phyloP scores from a whole-genome alignment of 2,797 vertebrate genomes.

The Fistularia commersonii region DNA sequence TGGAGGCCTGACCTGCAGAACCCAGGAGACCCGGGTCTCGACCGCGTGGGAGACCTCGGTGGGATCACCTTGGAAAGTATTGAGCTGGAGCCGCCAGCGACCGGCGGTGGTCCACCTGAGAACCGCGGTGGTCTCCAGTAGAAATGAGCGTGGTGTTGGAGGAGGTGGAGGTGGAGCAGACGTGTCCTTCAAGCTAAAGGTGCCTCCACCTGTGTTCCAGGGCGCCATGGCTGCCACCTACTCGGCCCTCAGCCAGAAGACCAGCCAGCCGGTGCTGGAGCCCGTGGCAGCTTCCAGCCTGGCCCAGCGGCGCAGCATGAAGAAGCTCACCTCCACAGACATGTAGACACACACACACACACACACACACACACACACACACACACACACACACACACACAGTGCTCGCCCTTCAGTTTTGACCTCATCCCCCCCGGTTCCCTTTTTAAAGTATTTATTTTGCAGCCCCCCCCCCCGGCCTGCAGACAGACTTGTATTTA shows the following conservation, averaged over 20 bases:
- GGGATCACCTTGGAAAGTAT: too few relatives aligned
- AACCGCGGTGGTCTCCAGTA: too few relatives aligned
- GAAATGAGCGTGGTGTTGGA: too few relatives aligned
- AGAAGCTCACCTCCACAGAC: conserved; percentile 95
- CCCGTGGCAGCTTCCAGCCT: conserved; percentile 95
- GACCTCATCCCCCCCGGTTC: conserved; percentile 57
- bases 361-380: conserved; percentile 19
- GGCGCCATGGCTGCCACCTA: conserved; percentile 93
- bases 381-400: conserved; percentile 8
- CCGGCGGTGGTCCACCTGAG: too few relatives aligned
- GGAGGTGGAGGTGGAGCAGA: too few relatives aligned
- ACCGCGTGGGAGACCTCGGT: too few relatives aligned
- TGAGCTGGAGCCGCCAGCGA: too few relatives aligned
- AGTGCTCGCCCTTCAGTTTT: conserved; percentile 26
- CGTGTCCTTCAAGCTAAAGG: too few relatives aligned
- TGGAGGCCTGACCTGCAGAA: too few relatives aligned
- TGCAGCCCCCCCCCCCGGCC: conserved; percentile 42
- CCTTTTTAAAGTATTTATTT: conserved; percentile 62
- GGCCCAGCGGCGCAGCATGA: conserved; percentile 96
- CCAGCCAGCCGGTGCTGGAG: conserved; percentile 92
- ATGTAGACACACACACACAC: conserved; percentile 76
- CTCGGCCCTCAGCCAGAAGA: conserved; percentile 92
- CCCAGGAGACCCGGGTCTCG: too few relatives aligned
- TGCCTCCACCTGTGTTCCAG: conserved; percentile 56
- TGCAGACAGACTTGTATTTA: conserved; percentile 72